Conservation (phyloP, 1,140 invertebrate genomes). For the Cheumatopsyche charites region DNA sequence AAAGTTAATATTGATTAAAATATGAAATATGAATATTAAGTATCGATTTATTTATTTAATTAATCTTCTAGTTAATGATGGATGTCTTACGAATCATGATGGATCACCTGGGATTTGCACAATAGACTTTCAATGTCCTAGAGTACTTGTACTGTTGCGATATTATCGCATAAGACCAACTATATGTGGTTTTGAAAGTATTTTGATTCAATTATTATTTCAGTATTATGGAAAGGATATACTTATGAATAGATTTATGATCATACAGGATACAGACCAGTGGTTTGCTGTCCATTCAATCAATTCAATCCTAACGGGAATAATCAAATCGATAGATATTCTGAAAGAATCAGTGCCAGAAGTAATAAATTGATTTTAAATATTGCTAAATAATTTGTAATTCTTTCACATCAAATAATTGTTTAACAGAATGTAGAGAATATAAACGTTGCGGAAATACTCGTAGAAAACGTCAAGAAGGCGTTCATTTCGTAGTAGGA, state of each 20-base stretch:
- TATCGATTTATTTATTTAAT: no score
- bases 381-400: background rate
- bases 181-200: constrained; percentile 11
- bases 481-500: background rate
- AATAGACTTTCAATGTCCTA: background rate
- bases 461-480: background rate
- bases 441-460: background rate
- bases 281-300: background rate
- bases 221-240: no score
- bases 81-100: background rate
- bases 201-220: no score
- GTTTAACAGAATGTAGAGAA: constrained; percentile 10
- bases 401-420: background rate
- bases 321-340: background rate
- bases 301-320: background rate
- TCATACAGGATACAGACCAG: background rate
- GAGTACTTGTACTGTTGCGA: background rate
- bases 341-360: background rate
- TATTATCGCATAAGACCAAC: background rate
- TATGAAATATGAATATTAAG: no score
- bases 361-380: background rate
- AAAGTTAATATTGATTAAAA: no score
- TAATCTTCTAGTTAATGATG: background rate
- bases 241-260: no score
- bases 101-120: background rate